These are phyloP conservation scores for Campylorhamphus procurvoides DNA, from an alignment of 2,113 vertebrate genomes.

Conservation along the genomic window DNA sequence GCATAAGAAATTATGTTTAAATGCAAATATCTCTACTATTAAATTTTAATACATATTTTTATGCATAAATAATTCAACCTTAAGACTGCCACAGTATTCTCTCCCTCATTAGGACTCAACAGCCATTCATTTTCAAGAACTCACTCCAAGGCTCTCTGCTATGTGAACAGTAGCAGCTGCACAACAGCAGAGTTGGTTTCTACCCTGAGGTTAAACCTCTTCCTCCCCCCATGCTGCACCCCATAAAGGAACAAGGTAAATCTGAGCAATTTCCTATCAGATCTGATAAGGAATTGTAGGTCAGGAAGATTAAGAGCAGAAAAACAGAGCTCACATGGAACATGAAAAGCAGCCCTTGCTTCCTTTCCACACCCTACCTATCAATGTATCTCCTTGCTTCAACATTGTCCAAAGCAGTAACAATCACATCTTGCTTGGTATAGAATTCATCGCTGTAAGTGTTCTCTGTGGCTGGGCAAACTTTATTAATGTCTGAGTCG, in stretches of 20 bases:
- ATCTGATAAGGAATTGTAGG: not conserved
- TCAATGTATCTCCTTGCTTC: slow-evolving; percentile 98
- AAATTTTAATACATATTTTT: not conserved
- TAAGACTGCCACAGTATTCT: not conserved
- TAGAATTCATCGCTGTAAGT: slow-evolving; percentile 91
- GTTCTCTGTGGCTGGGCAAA: slow-evolving; percentile 92
- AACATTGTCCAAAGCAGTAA: slow-evolving; percentile 96
- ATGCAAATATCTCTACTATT: not conserved
- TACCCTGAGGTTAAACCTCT: not conserved
- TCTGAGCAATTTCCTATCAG: not conserved
- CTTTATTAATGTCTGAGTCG: slow-evolving; percentile 92
- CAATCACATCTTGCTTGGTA: slow-evolving; percentile 84
- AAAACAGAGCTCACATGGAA: not conserved
- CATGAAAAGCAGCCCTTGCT: rapidly evolving
- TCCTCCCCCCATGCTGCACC: not conserved
- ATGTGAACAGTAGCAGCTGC: not conserved
- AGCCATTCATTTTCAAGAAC: not conserved
- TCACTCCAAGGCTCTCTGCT: not conserved
- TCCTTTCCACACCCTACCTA: slow-evolving; percentile 77
- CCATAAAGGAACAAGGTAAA: not conserved
- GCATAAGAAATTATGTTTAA: not conserved
- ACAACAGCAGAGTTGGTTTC: not conserved
- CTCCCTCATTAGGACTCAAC: not conserved
- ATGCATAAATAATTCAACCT: not conserved
- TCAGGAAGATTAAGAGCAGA: not conserved